phyloP scores from a whole-genome alignment of 2,797 vertebrate genomes.

The Periophthalmus magnuspinnatus region DNA sequence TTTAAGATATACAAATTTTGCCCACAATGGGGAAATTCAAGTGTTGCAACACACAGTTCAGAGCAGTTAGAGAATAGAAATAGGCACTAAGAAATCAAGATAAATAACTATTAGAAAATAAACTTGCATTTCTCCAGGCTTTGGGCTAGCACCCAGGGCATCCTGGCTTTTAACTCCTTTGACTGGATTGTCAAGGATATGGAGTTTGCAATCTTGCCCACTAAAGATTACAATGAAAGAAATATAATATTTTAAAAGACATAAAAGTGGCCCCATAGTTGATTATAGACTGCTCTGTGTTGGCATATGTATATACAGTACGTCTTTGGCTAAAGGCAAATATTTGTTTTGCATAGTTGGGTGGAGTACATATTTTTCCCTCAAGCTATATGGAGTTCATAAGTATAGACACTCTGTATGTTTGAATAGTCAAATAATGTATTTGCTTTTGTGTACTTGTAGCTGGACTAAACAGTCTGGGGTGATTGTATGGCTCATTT shows the following conservation, averaged over 20 bases:
- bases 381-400: neutral
- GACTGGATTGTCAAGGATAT: neutral
- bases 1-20: too few species aligned
- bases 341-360: neutral
- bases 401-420: neutral
- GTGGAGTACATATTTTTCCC: neutral
- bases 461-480: slow-evolving; percentile 41
- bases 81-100: too few species aligned
- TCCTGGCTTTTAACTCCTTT: neutral
- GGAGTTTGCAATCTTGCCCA: neutral
- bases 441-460: slow-evolving; percentile 16
- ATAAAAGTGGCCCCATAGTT: too few species aligned
- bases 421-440: neutral
- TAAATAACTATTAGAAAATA: too few species aligned
- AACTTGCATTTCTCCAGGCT: neutral
- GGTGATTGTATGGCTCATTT: slow-evolving; percentile 80
- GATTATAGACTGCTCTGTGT: too few species aligned
- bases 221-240: too few species aligned
- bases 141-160: neutral
- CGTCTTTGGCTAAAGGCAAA: neutral
- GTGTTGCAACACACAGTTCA: too few species aligned
- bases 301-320: neutral
- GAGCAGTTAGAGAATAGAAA: too few species aligned
- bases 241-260: too few species aligned
- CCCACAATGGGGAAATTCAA: too few species aligned